phyloP scores from a whole-genome alignment of 2,888 invertebrate genomes.

The Drosophila kokeensis region DNA sequence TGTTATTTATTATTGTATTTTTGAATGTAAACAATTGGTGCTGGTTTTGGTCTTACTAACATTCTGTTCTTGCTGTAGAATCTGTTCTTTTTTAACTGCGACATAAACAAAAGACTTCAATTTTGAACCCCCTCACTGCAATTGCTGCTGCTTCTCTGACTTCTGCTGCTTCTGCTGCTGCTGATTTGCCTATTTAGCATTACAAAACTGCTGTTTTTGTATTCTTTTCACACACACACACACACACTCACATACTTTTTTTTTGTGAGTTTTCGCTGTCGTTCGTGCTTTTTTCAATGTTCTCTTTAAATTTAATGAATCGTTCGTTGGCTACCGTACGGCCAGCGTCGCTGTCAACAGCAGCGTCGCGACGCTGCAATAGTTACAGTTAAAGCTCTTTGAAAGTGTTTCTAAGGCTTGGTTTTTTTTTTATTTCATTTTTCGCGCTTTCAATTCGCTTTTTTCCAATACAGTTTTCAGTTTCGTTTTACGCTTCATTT shows the following conservation, averaged over 20 bases:
- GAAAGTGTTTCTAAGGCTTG: conserved; percentile 9
- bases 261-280: conserved; percentile 65
- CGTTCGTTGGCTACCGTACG: conserved; percentile 57
- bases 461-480: conserved; percentile 68
- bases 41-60: conserved; percentile 45
- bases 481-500: conserved; percentile 69
- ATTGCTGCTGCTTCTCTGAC: conserved; percentile 17
- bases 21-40: conserved; percentile 46
- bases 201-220: conserved; percentile 68
- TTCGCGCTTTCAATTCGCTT: conserved; percentile 66
- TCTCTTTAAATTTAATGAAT: conserved; percentile 71
- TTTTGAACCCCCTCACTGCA: conserved; percentile 34
- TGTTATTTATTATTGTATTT: conserved; percentile 6
- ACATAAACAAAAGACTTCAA: conserved; percentile 76
- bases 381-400: conserved; percentile 64
- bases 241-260: not conserved
- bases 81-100: conserved; percentile 15
- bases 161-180: conserved; percentile 5
- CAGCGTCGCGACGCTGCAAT: conserved; percentile 41
- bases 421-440: conserved; percentile 12
- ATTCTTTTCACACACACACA: conserved; percentile 31
- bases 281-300: conserved; percentile 77
- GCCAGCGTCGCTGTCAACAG: conserved; percentile 23
- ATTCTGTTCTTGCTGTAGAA: conserved; percentile 13
- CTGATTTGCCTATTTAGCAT: conserved; percentile 70